Percentiles rank a stretch among this genome's conserved stretches.
phyloP scores from a whole-genome alignment of 1,140 invertebrate species.

The Tyrophagus putrescentiae region DNA sequence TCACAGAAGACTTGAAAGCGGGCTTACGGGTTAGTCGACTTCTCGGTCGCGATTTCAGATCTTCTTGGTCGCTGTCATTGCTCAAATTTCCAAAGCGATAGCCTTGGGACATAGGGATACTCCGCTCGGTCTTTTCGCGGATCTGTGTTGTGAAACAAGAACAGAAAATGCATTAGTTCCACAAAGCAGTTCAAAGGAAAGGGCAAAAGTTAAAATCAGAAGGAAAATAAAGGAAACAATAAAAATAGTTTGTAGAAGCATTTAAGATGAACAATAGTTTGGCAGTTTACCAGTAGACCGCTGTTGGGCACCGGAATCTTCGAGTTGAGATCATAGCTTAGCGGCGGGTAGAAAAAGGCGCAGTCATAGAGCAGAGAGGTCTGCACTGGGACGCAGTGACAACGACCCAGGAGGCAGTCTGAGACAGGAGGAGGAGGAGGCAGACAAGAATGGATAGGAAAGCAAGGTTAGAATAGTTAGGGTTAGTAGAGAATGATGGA shows the following conservation, averaged over 20 bases:
- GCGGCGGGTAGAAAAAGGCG: conserved; percentile 9
- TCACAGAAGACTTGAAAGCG: conserved; percentile 9
- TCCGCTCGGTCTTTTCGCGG: conserved; percentile 27
- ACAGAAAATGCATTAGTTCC: neutral
- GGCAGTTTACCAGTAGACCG: conserved; percentile 4
- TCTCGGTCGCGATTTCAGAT: conserved; percentile 19
- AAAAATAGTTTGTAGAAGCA: neutral
- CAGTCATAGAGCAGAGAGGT: neutral
- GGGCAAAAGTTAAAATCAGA: neutral
- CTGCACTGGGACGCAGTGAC: conserved; percentile 4
- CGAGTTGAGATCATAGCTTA: conserved; percentile 2
- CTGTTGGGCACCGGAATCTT: conserved; percentile 5
- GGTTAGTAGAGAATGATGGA: neutral
- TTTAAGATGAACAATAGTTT: neutral
- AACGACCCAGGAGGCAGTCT: conserved; percentile 1
- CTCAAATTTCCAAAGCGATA: conserved; percentile 22
- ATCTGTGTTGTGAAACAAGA: conserved; percentile 21
- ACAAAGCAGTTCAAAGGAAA: neutral
- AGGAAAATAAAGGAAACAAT: too few relatives aligned
- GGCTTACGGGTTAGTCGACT: conserved; percentile 25
- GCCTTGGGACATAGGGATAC: conserved; percentile 24
- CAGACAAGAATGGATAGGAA: neutral
- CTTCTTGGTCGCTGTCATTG: conserved; percentile 22
- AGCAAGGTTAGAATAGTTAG: neutral
- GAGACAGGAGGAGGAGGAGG: neutral